Base-by-base conservation (phyloP, 2,113 vertebrate species). In the Salvelinus alpinus region DNA sequence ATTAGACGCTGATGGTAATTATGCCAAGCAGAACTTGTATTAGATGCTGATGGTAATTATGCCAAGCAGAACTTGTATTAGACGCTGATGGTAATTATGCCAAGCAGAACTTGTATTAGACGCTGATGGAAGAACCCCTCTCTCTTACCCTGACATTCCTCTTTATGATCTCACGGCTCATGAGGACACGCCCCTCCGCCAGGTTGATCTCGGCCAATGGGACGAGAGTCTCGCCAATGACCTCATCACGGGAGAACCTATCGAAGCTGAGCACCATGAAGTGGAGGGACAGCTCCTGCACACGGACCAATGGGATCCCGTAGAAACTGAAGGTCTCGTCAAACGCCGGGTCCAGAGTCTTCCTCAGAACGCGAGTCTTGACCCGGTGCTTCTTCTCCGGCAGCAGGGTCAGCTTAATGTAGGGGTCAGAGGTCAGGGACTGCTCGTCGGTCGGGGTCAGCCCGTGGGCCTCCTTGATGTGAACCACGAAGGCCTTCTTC, bases 301-400 rank as follows among this genome's bases (percentile, higher is more conserved):
- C 95, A 67, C 96, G 94, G 67, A 91, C 90, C 68, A 96, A 95
- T 0, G 95, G 94, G 83, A 99, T 95, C 12, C 97, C 98, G 27
- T 99, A 99, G 87, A 99, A 99, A 0, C 96, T 99, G 87, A 99
- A 99, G 31, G 97, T 99, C 87, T 99, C 98, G 22, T 99, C 96
- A 0, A 99, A 99, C 81, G 95, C 95, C 0, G 98, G 98, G 81
- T 99, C 97, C 80, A 99, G 94, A 51, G 97, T 99, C 91, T 99
- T 99, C 77, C 98, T 93, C 77, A 99, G 90, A 66, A 99, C 98
- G 82, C 97, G 94, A 70, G 98, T 99, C 93, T 99, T 99, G 87
- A 99, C 98, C 48, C 97, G 95, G 83, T 99, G 97, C 84, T 99
- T 99, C 87, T 99, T 99, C 90, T 99, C 98, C 0, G 97, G 98